phyloP scores from a whole-genome alignment of 2,113 vertebrate genomes.

The Chaetorhynchus papuensis region DNA sequence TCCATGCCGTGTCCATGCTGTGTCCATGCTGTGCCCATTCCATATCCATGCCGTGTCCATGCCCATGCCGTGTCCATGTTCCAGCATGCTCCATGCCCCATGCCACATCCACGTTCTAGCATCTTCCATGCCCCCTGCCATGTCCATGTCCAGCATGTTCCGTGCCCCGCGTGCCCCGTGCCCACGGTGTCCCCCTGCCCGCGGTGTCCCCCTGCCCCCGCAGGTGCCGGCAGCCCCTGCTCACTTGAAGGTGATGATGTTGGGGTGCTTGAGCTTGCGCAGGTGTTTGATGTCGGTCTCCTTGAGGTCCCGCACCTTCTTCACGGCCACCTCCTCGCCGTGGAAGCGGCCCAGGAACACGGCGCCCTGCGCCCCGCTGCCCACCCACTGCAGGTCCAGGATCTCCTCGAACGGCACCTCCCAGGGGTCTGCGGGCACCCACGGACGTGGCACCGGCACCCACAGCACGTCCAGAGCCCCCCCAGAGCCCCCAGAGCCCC shows the following conservation, averaged over 20 bases:
- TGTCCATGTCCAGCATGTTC: too few species aligned
- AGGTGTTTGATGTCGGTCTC: constrained; percentile 98
- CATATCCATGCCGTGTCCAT: accelerated
- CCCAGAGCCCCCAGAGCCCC: too few species aligned
- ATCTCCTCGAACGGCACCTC: constrained; percentile 98
- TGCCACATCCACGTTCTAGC: not conserved
- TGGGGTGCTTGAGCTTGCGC: constrained; percentile 95
- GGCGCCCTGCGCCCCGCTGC: constrained; percentile 93
- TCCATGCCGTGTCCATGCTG: accelerated
- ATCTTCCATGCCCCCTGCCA: not conserved
- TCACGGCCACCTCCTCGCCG: constrained; percentile 93
- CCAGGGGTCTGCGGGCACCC: constrained; percentile 77
- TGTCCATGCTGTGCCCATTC: too few species aligned
- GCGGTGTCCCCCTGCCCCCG: accelerated
- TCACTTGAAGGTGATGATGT: constrained; percentile 99
- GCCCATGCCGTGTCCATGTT: accelerated
- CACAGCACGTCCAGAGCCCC: too few species aligned
- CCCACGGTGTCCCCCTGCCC: not conserved
- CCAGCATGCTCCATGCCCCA: not conserved
- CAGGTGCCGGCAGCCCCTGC: not conserved
- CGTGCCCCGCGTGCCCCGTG: too few species aligned
- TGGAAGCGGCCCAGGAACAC: constrained; percentile 95
- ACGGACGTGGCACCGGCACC: not conserved
- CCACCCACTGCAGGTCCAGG: constrained; percentile 97
- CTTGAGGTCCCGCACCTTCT: constrained; percentile 95